phyloP scores from a whole-genome alignment of 2,113 vertebrate species.

The Damaliscus lunatus region DNA sequence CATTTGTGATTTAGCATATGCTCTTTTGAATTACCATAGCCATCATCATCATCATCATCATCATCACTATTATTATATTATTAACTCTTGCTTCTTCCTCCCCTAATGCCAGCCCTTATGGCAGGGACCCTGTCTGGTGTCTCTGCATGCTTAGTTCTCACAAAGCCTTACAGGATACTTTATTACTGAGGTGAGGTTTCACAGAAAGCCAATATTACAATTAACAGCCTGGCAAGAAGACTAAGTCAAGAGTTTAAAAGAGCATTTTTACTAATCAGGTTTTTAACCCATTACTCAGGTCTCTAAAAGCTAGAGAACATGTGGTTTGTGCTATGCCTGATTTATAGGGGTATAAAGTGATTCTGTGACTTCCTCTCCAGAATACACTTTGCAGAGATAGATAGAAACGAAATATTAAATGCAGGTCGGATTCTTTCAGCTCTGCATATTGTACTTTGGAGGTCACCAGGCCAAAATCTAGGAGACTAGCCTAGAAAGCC shows the following conservation, averaged over 20 bases:
- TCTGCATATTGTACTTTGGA: conserved; percentile 12
- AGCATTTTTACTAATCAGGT: conserved; percentile 3
- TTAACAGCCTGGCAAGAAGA: background rate
- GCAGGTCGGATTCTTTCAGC: conserved; percentile 4
- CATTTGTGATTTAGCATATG: background rate
- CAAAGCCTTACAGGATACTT: background rate
- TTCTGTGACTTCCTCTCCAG: background rate
- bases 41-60: background rate
- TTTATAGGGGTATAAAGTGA: background rate
- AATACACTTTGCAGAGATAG: background rate
- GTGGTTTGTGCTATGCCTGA: background rate
- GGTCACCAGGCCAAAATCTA: conserved; percentile 30
- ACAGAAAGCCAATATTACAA: background rate
- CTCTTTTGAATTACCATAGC: background rate
- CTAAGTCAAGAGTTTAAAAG: conserved; percentile 30
- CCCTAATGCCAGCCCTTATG: background rate
- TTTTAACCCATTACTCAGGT: background rate
- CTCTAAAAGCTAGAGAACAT: conserved; percentile 22
- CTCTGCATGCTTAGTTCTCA: background rate
- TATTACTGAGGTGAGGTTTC: background rate
- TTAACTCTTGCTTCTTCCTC: background rate
- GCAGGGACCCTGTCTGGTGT: background rate
- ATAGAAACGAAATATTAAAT: background rate
- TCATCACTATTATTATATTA: background rate
- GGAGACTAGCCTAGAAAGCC: conserved; percentile 10